Conservation (phyloP, 1,140 invertebrate species). For the Bombus ignitus region DNA sequence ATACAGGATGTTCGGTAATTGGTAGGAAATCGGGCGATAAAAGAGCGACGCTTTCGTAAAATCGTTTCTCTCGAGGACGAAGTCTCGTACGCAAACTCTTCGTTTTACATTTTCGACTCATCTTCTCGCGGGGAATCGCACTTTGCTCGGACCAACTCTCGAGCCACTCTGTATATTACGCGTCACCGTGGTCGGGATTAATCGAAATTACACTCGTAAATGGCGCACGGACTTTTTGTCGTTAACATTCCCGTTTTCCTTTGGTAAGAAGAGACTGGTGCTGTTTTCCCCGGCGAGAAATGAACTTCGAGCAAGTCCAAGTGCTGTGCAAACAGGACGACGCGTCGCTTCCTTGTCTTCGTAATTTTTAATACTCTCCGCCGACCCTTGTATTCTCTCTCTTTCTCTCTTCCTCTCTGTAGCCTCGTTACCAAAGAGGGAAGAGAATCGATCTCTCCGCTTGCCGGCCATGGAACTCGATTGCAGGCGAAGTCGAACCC, state of each 20-base stretch:
- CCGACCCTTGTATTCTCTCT: neutral
- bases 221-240: neutral
- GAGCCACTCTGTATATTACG: neutral
- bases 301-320: conserved; percentile 22
- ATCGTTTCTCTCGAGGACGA: no score
- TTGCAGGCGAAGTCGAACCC: neutral
- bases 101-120: no score
- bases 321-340: conserved; percentile 31
- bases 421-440: neutral
- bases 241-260: conserved; percentile 9
- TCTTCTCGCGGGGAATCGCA: no score
- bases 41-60: no score
- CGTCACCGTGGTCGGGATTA: neutral
- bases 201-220: neutral
- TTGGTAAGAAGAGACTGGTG: neutral
- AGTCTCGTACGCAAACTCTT: no score
- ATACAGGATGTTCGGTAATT: no score
- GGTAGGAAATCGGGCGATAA: no score
- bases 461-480: neutral
- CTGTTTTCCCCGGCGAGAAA: conserved; percentile 6
- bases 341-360: conserved; percentile 10
- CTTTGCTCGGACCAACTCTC: no score
- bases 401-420: neutral
- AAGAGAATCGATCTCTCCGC: neutral
- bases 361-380: conserved; percentile 39